Conservation (phyloP, 2,113 vertebrate species). For the Sinocyclocheilus anshuiensis region DNA sequence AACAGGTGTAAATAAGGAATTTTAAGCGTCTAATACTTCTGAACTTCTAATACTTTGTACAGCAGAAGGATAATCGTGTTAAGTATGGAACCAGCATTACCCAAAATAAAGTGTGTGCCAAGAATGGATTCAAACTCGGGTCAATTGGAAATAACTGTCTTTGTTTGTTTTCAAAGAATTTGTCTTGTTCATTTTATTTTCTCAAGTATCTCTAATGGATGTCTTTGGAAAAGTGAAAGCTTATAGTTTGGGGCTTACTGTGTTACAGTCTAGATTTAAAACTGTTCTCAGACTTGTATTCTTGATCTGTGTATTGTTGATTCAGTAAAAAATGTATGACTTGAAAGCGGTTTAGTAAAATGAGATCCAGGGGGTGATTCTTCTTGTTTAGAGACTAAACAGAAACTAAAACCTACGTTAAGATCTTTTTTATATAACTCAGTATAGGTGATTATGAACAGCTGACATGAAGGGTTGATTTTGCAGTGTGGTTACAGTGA, state of each 20-base stretch:
- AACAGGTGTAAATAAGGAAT: conserved; percentile 38
- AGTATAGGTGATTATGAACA: not conserved
- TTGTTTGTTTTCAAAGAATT: not conserved
- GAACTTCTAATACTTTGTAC: conserved; percentile 9
- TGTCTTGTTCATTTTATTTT: not conserved
- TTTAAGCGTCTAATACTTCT: conserved; percentile 16
- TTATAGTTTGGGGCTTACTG: not conserved
- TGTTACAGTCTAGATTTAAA: not conserved
- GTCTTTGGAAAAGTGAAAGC: not conserved
- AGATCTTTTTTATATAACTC: not conserved
- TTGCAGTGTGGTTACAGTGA: not conserved
- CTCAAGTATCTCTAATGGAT: not conserved
- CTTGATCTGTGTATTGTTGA: not conserved
- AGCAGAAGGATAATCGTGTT: conserved; percentile 47
- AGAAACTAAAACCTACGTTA: not conserved
- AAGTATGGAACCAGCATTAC: conserved; percentile 25
- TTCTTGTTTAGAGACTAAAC: not conserved
- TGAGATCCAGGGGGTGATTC: not conserved
- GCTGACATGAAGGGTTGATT: not conserved
- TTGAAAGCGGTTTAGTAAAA: not conserved
- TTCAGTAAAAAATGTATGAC: not conserved
- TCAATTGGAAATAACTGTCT: not conserved
- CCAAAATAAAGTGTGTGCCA: conserved; percentile 30
- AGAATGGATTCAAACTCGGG: not conserved
- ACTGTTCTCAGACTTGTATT: not conserved